phyloP scores from a whole-genome alignment of 2,888 invertebrate genomes.

The Quadriops clusia region DNA sequence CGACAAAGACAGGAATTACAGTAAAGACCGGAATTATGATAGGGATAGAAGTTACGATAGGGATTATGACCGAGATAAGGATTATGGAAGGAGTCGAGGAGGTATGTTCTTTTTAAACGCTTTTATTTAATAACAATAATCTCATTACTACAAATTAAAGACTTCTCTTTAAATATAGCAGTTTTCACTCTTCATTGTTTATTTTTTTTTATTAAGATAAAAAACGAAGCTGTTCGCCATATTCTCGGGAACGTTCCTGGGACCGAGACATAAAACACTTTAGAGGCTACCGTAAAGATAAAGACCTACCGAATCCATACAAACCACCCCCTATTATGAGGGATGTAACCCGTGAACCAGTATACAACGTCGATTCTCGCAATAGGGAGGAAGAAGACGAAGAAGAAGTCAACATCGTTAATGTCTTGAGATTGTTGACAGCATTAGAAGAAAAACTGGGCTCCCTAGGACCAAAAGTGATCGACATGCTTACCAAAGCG shows the following conservation, averaged over 20 bases:
- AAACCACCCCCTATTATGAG: constrained; percentile 29
- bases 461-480: constrained; percentile 70
- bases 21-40: constrained; percentile 9
- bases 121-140: too few relatives aligned
- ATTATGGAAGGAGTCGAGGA: too few relatives aligned
- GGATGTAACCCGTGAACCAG: constrained; percentile 28
- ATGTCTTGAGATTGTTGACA: constrained; percentile 60
- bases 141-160: too few relatives aligned
- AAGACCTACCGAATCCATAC: constrained; percentile 22
- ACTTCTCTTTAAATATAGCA: too few relatives aligned
- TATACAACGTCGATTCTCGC: constrained; percentile 11
- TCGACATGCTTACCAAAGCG: constrained; percentile 64
- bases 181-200: too few relatives aligned
- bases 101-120: too few relatives aligned
- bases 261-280: constrained; percentile 13
- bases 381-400: constrained; percentile 24
- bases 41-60: too few relatives aligned
- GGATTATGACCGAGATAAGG: too few relatives aligned
- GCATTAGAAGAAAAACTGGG: constrained; percentile 75
- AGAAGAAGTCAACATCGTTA: constrained; percentile 45
- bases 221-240: too few relatives aligned
- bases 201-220: too few relatives aligned
- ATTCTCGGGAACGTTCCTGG: constrained; percentile 10
- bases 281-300: constrained; percentile 14
- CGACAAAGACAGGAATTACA: constrained; percentile 10